phyloP scores from a whole-genome alignment of 2,797 vertebrate genomes.

The Myoxocephalus aenaeus region DNA sequence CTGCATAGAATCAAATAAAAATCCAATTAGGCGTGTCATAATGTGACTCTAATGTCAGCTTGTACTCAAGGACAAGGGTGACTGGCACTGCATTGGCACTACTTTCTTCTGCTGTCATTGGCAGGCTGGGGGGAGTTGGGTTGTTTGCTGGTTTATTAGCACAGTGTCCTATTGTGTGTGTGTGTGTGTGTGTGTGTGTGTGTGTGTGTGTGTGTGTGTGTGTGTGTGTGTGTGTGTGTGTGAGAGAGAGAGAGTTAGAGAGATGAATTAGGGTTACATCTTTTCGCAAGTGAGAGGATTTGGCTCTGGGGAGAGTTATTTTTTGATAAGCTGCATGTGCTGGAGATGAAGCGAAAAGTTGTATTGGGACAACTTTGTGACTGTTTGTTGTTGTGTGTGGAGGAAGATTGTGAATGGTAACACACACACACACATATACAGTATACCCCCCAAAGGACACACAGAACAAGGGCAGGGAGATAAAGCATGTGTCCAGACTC shows the following conservation, averaged over 20 bases:
- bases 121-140: conserved; percentile 28
- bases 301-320: conserved; percentile 72
- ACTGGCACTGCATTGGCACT: conserved; percentile 30
- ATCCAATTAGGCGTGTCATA: conserved; percentile 60
- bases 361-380: conserved; percentile 55
- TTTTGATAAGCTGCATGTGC: conserved; percentile 70
- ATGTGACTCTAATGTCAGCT: conserved; percentile 46
- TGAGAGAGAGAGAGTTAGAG: background rate
- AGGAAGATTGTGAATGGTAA: conserved; percentile 5
- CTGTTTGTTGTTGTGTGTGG: conserved; percentile 41
- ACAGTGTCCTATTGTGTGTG: conserved; percentile 15
- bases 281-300: conserved; percentile 62
- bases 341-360: conserved; percentile 67
- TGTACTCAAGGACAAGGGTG: conserved; percentile 55
- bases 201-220: background rate
- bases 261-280: conserved; percentile 75
- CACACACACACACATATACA: conserved; percentile 6
- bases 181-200: conserved; percentile 2
- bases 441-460: conserved; percentile 51
- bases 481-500: conserved; percentile 62
- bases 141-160: conserved; percentile 64
- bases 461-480: conserved; percentile 72
- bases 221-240: conserved; percentile 2
- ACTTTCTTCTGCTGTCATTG: conserved; percentile 35
- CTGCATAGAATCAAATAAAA: conserved; percentile 56